These are phyloP conservation scores for Clangula hyemalis DNA, from an alignment of 2,797 vertebrate species.

Conservation along the genomic window DNA sequence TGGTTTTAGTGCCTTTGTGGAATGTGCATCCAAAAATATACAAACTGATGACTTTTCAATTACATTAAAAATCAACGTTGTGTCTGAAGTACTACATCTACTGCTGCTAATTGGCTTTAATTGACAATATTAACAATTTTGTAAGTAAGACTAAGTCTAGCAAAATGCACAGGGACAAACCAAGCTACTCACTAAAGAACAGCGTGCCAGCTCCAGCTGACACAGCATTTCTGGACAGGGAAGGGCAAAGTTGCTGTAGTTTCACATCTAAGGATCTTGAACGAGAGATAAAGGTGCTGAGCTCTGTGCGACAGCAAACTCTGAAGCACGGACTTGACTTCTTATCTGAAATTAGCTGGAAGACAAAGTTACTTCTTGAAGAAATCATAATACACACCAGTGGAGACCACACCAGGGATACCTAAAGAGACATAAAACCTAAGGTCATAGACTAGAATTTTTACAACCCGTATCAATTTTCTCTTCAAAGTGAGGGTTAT, in stretches of 20 bases:
- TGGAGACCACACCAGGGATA: slow-evolving; percentile 39
- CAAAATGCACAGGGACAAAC: neutral
- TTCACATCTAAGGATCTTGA: neutral
- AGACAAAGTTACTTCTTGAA: slow-evolving; percentile 16
- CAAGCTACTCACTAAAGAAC: neutral
- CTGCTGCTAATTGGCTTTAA: neutral
- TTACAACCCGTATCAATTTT: slow-evolving; percentile 67
- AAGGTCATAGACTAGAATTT: slow-evolving; percentile 61
- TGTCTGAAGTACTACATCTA: neutral
- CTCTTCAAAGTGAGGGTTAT: slow-evolving; percentile 71
- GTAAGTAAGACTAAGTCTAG: neutral
- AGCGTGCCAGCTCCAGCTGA: neutral
- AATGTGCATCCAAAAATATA: neutral
- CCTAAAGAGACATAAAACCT: slow-evolving; percentile 33
- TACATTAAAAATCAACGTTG: neutral
- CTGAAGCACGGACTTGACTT: neutral
- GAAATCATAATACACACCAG: neutral
- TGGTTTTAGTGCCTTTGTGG: neutral
- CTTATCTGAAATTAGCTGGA: neutral
- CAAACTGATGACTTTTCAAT: neutral
- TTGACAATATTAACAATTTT: neutral
- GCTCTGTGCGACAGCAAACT: neutral
- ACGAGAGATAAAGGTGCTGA: neutral
- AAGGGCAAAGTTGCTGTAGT: neutral
- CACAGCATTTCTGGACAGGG: neutral